phyloP scores from a whole-genome alignment of 2,797 vertebrate genomes.

The Anguilla marmorata region DNA sequence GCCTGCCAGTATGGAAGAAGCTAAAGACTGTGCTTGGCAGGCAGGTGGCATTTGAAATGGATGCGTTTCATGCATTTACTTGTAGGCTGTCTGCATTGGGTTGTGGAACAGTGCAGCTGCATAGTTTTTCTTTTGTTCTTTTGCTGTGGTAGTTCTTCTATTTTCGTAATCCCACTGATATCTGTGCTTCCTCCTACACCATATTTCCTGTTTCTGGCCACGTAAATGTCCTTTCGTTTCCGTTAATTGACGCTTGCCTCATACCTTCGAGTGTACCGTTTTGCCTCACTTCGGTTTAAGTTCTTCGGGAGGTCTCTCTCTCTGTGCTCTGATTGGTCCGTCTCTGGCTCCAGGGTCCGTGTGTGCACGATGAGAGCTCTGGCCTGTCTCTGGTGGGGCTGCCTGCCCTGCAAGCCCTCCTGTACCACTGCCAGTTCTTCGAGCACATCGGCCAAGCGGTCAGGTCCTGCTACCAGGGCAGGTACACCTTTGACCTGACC shows the following conservation, averaged over 20 bases:
- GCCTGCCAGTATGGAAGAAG: constrained; percentile 78
- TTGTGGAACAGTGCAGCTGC: not conserved
- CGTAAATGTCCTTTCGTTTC: too few relatives aligned
- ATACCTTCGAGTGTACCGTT: not conserved
- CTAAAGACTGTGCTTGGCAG: constrained; percentile 86
- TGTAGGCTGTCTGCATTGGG: not conserved
- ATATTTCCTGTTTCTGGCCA: not conserved
- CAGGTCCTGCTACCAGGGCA: constrained; percentile 78
- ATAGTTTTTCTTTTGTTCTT: not conserved
- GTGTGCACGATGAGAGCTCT: constrained; percentile 89
- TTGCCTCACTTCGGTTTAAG: not conserved
- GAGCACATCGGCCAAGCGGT: constrained; percentile 80
- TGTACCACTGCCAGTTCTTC: constrained; percentile 90
- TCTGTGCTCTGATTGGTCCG: not conserved
- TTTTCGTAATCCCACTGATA: not conserved
- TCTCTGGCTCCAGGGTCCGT: constrained; percentile 75
- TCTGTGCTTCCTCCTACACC: constrained; percentile 10
- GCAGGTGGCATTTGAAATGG: constrained; percentile 67
- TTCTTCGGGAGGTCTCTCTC: not conserved
- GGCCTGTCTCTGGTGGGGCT: constrained; percentile 83
- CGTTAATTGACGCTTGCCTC: not conserved
- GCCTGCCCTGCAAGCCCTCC: constrained; percentile 84
- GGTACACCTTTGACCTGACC: constrained; percentile 72
- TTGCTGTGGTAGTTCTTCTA: not conserved
- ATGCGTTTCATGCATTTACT: not conserved